Conservation (phyloP, 2,888 invertebrate species). For the Desoria tigrina region DNA sequence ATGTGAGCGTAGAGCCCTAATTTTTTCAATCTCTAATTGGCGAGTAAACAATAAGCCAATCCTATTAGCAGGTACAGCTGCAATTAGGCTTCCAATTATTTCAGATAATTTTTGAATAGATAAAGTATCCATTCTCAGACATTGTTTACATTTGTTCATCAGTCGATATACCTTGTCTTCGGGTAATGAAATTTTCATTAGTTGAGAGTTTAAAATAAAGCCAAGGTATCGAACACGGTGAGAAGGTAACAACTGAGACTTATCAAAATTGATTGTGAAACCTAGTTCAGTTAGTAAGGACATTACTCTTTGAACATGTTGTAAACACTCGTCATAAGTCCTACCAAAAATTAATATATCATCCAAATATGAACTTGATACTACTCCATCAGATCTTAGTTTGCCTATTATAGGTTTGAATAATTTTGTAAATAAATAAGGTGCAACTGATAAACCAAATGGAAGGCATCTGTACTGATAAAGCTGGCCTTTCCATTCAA, state of each 20-base stretch:
- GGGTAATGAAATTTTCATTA: slow-evolving; percentile 8
- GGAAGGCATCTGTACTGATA: slow-evolving; percentile 21
- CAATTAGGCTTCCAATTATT: too few species aligned
- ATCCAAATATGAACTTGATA: slow-evolving; percentile 10
- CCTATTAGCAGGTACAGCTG: too few species aligned
- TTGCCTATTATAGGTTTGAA: neutral
- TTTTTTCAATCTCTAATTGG: too few species aligned
- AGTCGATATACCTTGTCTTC: slow-evolving; percentile 1
- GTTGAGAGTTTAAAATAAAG: slow-evolving; percentile 4
- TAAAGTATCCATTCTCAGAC: neutral
- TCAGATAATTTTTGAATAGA: slow-evolving; percentile 1
- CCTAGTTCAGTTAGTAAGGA: neutral
- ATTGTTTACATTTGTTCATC: neutral
- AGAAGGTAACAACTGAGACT: slow-evolving; percentile 6
- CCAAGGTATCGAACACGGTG: slow-evolving; percentile 7
- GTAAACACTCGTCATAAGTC: neutral
- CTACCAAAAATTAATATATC: slow-evolving; percentile 4
- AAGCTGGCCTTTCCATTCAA: neutral
- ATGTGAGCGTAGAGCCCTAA: too few species aligned
- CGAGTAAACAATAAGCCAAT: too few species aligned
- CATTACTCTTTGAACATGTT: neutral
- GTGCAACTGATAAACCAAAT: slow-evolving; percentile 12
- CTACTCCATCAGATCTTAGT: neutral
- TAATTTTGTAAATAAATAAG: slow-evolving; percentile 9
- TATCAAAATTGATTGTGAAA: slow-evolving; percentile 3